These are phyloP conservation scores for Acrobasis consociella DNA, from an alignment of 2,888 invertebrate species.

Conservation along the genomic window DNA sequence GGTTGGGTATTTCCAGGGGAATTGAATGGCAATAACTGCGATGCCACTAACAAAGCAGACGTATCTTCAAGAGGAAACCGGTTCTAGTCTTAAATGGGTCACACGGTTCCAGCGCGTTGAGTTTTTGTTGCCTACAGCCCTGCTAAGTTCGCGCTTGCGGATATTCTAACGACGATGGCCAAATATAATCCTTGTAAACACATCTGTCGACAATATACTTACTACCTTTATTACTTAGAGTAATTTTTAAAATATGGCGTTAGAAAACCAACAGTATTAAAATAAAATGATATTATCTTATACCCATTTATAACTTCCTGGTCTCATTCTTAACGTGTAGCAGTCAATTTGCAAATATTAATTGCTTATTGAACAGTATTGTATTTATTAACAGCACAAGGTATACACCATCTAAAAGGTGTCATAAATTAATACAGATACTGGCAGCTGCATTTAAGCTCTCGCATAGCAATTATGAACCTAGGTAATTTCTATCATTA, in stretches of 20 bases:
- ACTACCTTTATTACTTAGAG: too few species aligned
- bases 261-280: neutral
- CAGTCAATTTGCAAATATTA: conserved; percentile 10
- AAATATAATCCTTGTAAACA: conserved; percentile 20
- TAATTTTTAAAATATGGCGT: neutral
- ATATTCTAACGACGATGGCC: conserved; percentile 26
- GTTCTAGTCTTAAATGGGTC: conserved; percentile 80
- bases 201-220: too few species aligned
- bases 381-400: conserved; percentile 14
- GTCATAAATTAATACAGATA: conserved; percentile 18
- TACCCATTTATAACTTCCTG: neutral
- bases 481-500: conserved; percentile 50
- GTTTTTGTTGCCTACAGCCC: conserved; percentile 62
- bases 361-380: conserved; percentile 7
- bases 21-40: conserved; percentile 77
- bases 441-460: conserved; percentile 23
- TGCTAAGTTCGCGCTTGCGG: conserved; percentile 47
- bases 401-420: conserved; percentile 14
- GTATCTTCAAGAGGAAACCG: conserved; percentile 79
- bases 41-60: conserved; percentile 72
- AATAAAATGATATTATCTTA: neutral
- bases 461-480: conserved; percentile 46
- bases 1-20: conserved; percentile 72
- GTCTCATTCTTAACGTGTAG: neutral
- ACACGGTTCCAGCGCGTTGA: conserved; percentile 77